Conservation (phyloP, 2,888 invertebrate species). For the Cheilosia vulpina region DNA sequence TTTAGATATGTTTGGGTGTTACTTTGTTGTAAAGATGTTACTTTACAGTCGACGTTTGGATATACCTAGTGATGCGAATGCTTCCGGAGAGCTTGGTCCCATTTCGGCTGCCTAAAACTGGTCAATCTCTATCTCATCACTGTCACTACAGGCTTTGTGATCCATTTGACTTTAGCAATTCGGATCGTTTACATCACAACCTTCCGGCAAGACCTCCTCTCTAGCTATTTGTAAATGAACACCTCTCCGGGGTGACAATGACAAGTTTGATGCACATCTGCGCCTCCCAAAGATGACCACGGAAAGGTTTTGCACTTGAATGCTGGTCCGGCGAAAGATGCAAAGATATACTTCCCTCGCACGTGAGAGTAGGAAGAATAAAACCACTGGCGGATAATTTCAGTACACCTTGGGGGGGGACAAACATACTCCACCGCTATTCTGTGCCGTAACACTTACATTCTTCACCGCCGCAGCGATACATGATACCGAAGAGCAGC, state of each 20-base stretch:
- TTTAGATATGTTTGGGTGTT: no score
- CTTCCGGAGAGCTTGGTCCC: no score
- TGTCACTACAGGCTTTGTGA: no score
- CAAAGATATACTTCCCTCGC: slow-evolving; percentile 28
- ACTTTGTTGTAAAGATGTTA: no score
- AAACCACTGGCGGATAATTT: slow-evolving; percentile 29
- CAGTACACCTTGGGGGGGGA: slow-evolving; percentile 44
- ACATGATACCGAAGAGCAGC: slow-evolving; percentile 50
- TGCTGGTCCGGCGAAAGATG: slow-evolving; percentile 14
- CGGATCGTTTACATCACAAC: no score
- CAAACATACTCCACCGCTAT: slow-evolving; percentile 20
- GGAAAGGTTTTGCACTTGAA: slow-evolving; percentile 16
- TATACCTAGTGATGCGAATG: no score
- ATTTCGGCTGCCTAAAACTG: no score
- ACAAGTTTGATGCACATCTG: slow-evolving; percentile 11
- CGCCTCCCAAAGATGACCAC: slow-evolving; percentile 8
- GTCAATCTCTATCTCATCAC: no score
- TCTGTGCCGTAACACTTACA: slow-evolving; percentile 45
- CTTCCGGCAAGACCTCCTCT: no score
- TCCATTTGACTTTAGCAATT: no score
- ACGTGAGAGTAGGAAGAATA: slow-evolving; percentile 36
- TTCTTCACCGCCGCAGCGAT: slow-evolving; percentile 57
- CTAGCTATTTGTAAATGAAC: slow-evolving; percentile 18
- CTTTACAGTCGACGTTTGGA: no score
- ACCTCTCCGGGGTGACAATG: slow-evolving; percentile 39